phyloP scores from a whole-genome alignment of 1,140 invertebrate species.

The Popillia japonica region DNA sequence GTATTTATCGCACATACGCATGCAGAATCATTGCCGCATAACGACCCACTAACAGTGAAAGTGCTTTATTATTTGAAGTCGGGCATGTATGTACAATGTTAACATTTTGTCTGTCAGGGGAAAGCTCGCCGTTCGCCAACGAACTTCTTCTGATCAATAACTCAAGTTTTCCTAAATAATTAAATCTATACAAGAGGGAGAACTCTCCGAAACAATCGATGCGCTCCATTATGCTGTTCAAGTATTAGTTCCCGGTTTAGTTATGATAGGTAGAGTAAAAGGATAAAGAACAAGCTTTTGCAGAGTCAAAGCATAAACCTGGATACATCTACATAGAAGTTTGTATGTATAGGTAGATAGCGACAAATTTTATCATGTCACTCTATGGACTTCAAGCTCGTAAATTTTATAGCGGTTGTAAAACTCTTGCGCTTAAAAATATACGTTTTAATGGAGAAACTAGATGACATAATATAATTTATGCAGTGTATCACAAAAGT shows the following conservation, averaged over 20 bases:
- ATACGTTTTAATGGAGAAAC: too few species aligned
- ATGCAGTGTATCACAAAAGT: too few species aligned
- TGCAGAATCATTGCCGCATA: not conserved
- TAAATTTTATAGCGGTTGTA: too few species aligned
- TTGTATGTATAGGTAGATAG: not conserved
- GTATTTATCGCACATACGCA: not conserved
- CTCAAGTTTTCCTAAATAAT: conserved; percentile 15
- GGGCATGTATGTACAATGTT: not conserved
- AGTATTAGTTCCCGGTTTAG: not conserved
- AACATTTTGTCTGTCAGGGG: not conserved
- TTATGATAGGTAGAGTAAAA: not conserved
- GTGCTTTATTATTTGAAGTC: not conserved
- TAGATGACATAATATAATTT: too few species aligned
- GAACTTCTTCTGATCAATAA: not conserved
- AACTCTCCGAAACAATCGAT: not conserved
- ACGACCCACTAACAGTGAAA: not conserved
- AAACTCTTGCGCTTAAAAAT: too few species aligned
- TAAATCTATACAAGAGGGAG: not conserved
- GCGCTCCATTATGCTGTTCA: not conserved
- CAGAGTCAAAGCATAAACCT: not conserved
- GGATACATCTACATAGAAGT: not conserved
- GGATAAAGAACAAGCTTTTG: not conserved
- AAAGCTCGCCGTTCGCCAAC: not conserved
- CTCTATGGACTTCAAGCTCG: too few species aligned
- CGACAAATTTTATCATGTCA: not conserved